Percentiles rank a stretch among this genome's conserved stretches.
phyloP scores from a whole-genome alignment of 2,888 invertebrate species.

The Ennomos fuscantarius region DNA sequence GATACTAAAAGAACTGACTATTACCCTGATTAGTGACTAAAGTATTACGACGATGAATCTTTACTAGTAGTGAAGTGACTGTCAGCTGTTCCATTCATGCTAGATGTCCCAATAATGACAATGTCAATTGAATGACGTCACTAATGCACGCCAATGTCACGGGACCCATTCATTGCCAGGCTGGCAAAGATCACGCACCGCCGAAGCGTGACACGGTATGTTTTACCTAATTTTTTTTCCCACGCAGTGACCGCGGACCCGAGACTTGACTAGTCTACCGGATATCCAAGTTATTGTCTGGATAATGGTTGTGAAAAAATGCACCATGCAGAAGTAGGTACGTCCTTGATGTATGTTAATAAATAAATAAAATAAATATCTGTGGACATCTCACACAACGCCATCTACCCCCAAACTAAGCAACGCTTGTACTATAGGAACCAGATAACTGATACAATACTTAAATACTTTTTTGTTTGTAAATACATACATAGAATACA shows the following conservation, averaged over 20 bases:
- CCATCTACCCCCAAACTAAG: too few relatives aligned
- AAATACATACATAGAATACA: too few relatives aligned
- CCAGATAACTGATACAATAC: too few relatives aligned
- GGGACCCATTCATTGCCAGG: constrained; percentile 56
- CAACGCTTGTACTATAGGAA: too few relatives aligned
- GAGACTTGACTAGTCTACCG: constrained; percentile 40
- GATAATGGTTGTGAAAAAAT: constrained; percentile 5
- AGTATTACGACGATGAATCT: too few relatives aligned
- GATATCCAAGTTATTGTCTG: constrained; percentile 41
- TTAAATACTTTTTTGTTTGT: too few relatives aligned
- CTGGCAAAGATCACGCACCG: constrained; percentile 51
- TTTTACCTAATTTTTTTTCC: constrained; percentile 47
- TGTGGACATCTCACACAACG: too few relatives aligned
- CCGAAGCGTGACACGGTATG: constrained; percentile 53
- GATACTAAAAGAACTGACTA: too few relatives aligned
- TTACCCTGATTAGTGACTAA: too few relatives aligned
- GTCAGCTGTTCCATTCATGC: not conserved
- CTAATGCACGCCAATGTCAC: constrained; percentile 60
- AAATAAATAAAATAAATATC: not conserved
- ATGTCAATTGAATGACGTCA: constrained; percentile 38
- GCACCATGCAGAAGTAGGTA: not conserved
- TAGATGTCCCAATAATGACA: constrained; percentile 10
- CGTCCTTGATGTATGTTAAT: not conserved
- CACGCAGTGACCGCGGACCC: constrained; percentile 28
- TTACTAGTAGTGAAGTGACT: too few relatives aligned